Evolutionary conservation across 2,113 vertebrate species (phyloP).

Genomic region (Halcyon senegalensis): DNA sequence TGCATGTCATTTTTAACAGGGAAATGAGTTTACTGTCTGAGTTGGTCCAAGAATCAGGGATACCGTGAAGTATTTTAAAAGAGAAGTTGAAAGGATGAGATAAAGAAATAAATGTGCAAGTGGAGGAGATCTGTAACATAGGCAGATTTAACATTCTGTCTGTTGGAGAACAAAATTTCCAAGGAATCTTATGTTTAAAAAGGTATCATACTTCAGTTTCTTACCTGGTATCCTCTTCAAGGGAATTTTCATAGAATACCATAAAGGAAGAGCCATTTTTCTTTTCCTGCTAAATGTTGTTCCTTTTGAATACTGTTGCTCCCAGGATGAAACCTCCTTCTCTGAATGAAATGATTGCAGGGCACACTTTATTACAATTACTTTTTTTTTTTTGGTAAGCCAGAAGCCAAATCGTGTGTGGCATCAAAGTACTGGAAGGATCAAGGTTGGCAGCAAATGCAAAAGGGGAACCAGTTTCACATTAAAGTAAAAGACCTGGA

Average conservation of each 20-base stretch:
- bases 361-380: not conserved
- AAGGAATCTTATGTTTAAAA: not conserved
- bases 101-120: not conserved
- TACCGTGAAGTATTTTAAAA: not conserved
- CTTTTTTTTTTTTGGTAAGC: not conserved
- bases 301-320: not conserved
- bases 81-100: not conserved
- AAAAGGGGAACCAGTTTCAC: not conserved
- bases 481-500: not conserved
- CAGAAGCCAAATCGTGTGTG: not conserved
- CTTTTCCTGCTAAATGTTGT: not conserved
- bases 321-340: not conserved
- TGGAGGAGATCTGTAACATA: not conserved
- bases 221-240: not conserved
- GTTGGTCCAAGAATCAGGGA: not conserved
- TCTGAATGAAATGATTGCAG: not conserved
- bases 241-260: not conserved
- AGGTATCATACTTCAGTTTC: not conserved
- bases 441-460: slow-evolving; percentile 5
- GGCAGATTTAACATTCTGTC: not conserved
- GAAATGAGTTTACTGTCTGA: not conserved
- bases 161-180: not conserved
- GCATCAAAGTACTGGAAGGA: not conserved
- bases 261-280: not conserved
- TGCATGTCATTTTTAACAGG: not conserved